A percentile compares a stretch with the other conserved stretches of the same genome.
These are phyloP conservation scores for Mesopsocus fuscifrons DNA, from an alignment of 2,888 invertebrate species.

Conservation along the genomic window DNA sequence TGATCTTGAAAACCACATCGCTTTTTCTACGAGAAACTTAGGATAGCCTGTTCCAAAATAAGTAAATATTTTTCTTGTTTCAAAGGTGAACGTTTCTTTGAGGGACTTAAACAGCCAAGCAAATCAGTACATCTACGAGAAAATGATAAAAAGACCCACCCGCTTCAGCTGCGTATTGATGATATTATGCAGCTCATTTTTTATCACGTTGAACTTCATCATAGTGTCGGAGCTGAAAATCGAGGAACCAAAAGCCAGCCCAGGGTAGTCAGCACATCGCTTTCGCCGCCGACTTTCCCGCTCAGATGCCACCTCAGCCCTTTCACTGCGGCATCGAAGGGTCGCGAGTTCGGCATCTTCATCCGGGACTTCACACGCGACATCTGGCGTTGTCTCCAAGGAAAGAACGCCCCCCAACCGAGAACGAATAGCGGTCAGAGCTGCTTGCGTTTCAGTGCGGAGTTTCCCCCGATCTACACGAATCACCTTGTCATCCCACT, in stretches of 20 bases:
- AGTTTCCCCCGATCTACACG: neutral
- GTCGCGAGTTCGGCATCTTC: conserved; percentile 66
- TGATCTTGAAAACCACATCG: too few species aligned
- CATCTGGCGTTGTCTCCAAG: conserved; percentile 16
- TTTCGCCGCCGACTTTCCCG: conserved; percentile 54
- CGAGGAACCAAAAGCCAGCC: conserved; percentile 75
- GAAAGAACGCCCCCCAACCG: neutral
- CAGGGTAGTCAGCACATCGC: conserved; percentile 82
- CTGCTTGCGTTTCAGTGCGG: neutral
- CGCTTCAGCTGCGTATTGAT: conserved; percentile 89
- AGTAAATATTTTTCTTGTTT: too few species aligned
- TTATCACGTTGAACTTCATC: conserved; percentile 95
- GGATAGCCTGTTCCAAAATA: too few species aligned
- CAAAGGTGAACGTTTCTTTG: too few species aligned
- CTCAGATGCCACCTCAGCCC: conserved; percentile 74
- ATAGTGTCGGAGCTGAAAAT: conserved; percentile 91
- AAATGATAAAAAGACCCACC: conserved; percentile 42
- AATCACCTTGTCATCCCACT: neutral
- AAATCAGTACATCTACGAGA: too few species aligned
- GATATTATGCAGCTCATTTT: conserved; percentile 94
- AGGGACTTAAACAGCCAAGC: too few species aligned
- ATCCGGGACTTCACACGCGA: conserved; percentile 14
- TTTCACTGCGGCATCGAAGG: conserved; percentile 72
- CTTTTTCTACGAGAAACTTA: too few species aligned
- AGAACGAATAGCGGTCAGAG: neutral